Conservation (phyloP, 1,140 invertebrate species). For the Ptiloglossa arizonensis region DNA sequence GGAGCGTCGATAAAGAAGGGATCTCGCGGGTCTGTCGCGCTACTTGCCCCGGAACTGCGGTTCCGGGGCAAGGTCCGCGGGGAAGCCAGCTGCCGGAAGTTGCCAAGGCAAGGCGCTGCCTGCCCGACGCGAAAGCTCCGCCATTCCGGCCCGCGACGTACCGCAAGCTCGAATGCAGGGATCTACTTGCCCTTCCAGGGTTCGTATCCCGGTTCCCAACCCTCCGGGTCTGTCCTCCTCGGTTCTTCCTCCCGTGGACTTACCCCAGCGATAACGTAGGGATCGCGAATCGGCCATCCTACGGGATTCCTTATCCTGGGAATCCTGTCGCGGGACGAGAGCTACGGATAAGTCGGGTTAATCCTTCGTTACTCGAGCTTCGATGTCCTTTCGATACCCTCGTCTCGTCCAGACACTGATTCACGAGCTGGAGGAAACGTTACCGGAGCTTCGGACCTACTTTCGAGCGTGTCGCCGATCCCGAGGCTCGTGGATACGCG, state of each 20-base stretch:
- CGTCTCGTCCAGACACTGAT: no score
- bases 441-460: no score
- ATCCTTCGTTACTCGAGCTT: neutral
- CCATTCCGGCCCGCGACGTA: constrained; percentile 46
- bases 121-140: constrained; percentile 53
- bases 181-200: constrained; percentile 56
- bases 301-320: constrained; percentile 34
- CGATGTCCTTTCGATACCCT: neutral
- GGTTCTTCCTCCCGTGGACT: neutral
- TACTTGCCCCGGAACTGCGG: constrained; percentile 64
- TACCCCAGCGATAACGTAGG: constrained; percentile 62
- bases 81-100: constrained; percentile 72
- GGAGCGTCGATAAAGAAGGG: constrained; percentile 77
- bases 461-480: no score
- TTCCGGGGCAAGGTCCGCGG: constrained; percentile 69
- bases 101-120: constrained; percentile 66
- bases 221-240: constrained; percentile 5
- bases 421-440: no score
- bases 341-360: constrained; percentile 23
- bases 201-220: constrained; percentile 48
- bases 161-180: constrained; percentile 56
- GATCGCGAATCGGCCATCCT: constrained; percentile 37
- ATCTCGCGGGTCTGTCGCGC: constrained; percentile 48
- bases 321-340: constrained; percentile 23
- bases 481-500: no score